These are phyloP conservation scores for Deroptyus accipitrinus DNA, from an alignment of 2,113 vertebrate species.

Conservation along the genomic window DNA sequence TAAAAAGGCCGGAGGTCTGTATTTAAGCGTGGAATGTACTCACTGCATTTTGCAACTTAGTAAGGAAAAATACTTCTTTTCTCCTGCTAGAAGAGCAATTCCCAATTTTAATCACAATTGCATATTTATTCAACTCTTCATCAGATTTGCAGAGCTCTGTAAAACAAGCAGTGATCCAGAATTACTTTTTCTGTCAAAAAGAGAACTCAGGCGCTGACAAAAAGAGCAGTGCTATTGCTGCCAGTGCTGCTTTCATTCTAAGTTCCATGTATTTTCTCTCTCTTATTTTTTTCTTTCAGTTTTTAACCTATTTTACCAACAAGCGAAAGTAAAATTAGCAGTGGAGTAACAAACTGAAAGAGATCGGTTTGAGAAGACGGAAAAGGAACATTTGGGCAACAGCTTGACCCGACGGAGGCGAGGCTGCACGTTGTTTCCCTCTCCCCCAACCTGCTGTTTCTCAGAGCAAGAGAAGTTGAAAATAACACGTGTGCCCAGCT, in stretches of 20 bases:
- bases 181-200: neutral
- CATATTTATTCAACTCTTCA: neutral
- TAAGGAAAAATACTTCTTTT: neutral
- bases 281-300: neutral
- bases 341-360: neutral
- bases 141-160: neutral
- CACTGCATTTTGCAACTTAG: neutral
- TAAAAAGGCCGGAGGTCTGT: neutral
- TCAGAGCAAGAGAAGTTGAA: neutral
- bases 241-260: neutral
- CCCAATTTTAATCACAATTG: neutral
- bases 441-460: neutral
- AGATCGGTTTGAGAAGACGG: fast-evolving
- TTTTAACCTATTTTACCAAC: neutral
- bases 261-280: neutral
- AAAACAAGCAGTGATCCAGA: neutral
- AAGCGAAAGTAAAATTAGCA: neutral
- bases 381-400: neutral
- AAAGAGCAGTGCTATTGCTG: neutral
- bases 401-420: fast-evolving
- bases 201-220: neutral
- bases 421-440: neutral
- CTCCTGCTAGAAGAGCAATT: neutral
- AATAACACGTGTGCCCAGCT: neutral
- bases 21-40: neutral